A percentile compares a stretch with the other conserved stretches of the same genome.
These are phyloP conservation scores for Ailurus styani DNA, from an alignment of 2,113 vertebrate genomes.

Conservation along the genomic window DNA sequence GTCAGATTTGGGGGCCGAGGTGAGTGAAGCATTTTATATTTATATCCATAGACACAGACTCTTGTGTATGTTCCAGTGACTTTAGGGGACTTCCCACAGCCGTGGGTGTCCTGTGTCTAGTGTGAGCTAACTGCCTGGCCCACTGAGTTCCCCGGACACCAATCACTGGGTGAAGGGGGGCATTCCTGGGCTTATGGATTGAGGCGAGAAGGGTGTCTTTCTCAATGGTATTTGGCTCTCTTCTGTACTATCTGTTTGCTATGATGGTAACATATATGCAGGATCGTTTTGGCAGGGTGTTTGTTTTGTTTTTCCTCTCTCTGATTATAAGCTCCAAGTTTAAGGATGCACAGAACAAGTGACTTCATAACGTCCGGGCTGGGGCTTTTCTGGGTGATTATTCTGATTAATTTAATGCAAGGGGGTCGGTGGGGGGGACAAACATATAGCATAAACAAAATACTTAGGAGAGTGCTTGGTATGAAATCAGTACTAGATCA, in stretches of 20 bases:
- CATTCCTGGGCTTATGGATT: neutral
- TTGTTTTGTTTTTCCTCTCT: neutral
- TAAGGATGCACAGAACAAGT: neutral
- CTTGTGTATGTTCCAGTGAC: slow-evolving; percentile 77
- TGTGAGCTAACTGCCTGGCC: slow-evolving; percentile 61
- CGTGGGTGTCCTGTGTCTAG: slow-evolving; percentile 68
- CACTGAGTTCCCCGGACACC: neutral
- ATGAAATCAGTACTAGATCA: neutral
- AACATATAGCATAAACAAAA: neutral
- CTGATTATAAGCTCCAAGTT: neutral
- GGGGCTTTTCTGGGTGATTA: neutral
- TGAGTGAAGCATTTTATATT: slow-evolving; percentile 84
- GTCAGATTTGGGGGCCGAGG: slow-evolving; percentile 70
- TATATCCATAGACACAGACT: slow-evolving; percentile 80
- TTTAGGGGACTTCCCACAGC: slow-evolving; percentile 85
- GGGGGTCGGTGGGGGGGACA: too few species aligned
- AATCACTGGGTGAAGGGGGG: neutral
- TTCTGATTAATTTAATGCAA: neutral
- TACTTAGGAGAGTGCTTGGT: neutral
- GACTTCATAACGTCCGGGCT: neutral
- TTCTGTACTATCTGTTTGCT: neutral
- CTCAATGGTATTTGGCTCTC: neutral
- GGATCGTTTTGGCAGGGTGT: neutral
- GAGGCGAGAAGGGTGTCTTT: neutral
- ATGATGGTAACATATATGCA: neutral